Evolutionary conservation across 2,113 vertebrate genomes (phyloP).

Genomic region (Myrmecophaga tridactyla): DNA sequence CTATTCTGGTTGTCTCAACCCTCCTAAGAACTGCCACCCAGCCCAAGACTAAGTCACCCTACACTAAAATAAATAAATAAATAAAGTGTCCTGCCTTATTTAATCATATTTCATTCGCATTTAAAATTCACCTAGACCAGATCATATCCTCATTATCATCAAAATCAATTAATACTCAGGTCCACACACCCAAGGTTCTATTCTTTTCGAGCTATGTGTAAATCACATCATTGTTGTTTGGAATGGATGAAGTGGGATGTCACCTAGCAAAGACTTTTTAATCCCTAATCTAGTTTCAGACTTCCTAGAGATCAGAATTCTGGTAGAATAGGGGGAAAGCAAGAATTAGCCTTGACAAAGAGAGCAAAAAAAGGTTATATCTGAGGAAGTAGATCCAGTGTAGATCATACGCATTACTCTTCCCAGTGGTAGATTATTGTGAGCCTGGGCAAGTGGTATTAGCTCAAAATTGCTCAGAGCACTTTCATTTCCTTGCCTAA

Average conservation of each 20-base stretch:
- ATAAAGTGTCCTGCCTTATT: constrained; percentile 69
- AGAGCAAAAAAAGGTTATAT: neutral
- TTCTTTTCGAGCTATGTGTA: neutral
- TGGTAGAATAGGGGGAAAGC: neutral
- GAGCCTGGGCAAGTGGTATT: neutral
- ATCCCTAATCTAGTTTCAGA: neutral
- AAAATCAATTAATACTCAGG: constrained; percentile 75
- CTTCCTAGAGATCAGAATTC: neutral
- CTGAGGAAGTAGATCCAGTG: neutral
- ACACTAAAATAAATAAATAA: neutral
- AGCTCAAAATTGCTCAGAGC: neutral
- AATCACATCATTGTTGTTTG: neutral
- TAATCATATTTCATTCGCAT: constrained; percentile 77
- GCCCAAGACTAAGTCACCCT: neutral
- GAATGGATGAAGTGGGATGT: neutral
- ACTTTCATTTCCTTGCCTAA: neutral
- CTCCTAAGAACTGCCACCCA: neutral
- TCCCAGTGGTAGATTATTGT: rapidly evolving
- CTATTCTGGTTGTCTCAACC: neutral
- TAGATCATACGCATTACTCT: neutral
- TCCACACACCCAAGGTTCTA: constrained; percentile 34
- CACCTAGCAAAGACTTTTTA: constrained; percentile 1
- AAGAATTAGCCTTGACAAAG: neutral
- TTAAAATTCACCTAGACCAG: constrained; percentile 79
- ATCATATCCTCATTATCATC: constrained; percentile 80